A percentile compares a stretch with the other conserved stretches of the same genome.
Evolutionary conservation across 1,140 invertebrate genomes (phyloP).

Genomic region (Apis mellifera): Amel_HAv3.1 CM009945.2:2119001-2119500

Average conservation of each 20-base stretch:
- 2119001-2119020: not conserved
- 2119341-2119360: not conserved
- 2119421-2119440: not conserved
- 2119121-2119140: too few relatives aligned
- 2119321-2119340: not conserved
- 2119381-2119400: not conserved
- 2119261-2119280: not conserved
- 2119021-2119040: too few relatives aligned
- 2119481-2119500: not conserved
- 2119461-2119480: not conserved
- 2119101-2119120: too few relatives aligned
- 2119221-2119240: too few relatives aligned
- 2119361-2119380: not conserved
- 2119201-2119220: too few relatives aligned
- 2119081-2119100: not conserved
- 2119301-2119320: not conserved
- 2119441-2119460: not conserved
- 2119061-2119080: not conserved
- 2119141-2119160: too few relatives aligned
- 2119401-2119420: not conserved
- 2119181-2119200: too few relatives aligned
- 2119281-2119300: not conserved
- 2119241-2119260: not conserved
- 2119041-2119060: not conserved
- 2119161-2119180: too few relatives aligned